Base-by-base conservation (phyloP, 2,888 invertebrate genomes). In the Troglohyphantes excavatus region DNA sequence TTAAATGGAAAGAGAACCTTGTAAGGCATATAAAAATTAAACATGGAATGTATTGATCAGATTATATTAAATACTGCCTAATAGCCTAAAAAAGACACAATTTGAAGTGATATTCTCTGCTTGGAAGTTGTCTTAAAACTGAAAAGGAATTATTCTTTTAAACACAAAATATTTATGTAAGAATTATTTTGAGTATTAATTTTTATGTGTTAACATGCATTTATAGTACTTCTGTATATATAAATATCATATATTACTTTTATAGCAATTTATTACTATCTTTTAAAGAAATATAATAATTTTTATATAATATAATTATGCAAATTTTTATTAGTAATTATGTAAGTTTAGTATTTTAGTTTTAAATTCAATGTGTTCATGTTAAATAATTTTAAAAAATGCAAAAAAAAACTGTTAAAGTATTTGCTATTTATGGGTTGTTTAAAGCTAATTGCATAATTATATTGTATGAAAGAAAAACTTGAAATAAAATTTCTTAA, bases 1-100 rank as follows among this genome's bases (percentile, higher is more conserved):
- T 89, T 65, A 70, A 23, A 43, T 89, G 88, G 82, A 89, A 83
- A 70, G 88, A 89, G 29, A 89, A 75, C 23, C 39, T 82, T n/a
- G 63, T 33, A 27, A 75, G 82, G 19, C 88, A 89, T 53, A 21
- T 76, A n/a, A 82, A 39, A 67, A 23, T 68, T 27, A 89, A 89
- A 43, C 85, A 85, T 78, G 39, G 43, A 43, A 43, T 67, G 39
- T 59, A 59, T 53, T 82, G 61, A 72, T 70, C 7, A 39, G 13
- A 21, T 7, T n/a, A 68, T 7, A 65, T 65, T 65, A 11, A 27
- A 65, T 27, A 65, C 6, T 33, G 3, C 33, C 3, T 9, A 53
- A 53, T 53, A 13, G n/a, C 5, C 53, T 53, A 17, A 17, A 1
- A 11, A 1, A 53, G 13, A 53, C 9, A 53, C 2, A n/a, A 11